Base-by-base conservation (phyloP, 1,140 invertebrate species). In the Sarcophaga bullata region DNA sequence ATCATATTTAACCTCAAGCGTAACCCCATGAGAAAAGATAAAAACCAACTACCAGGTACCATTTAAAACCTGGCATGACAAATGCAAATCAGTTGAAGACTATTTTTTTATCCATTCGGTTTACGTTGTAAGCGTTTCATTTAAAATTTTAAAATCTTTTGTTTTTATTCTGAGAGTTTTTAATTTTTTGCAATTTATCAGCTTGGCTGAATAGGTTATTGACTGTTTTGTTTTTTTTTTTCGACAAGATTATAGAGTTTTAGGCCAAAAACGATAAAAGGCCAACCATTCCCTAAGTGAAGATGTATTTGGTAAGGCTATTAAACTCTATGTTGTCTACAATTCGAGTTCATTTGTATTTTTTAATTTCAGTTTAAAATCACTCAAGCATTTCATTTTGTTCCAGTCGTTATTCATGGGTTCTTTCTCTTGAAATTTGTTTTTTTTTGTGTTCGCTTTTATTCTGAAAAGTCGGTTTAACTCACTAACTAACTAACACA, bases 181-280 rank as follows among this genome's bases (percentile, higher is more conserved):
- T 47, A 48, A 49, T 17, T 50, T 78, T 49, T 78, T 52, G 75
- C 48, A 25, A 52, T 78, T 52, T 78, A 52, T 50, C 48, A 50
- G 75, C 75, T 78, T 78, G 48, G 8, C 75, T 52, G 75, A 78
- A 78, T 78, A 78, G 75, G 75, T 78, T 78, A 78, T 78, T 78
- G 75, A 78, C 75, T 78, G 75, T 10, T 37, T 47, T 13, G 13
- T 75, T 13, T 48, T 75, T 8, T 52, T 78, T 6, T 76, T 76
- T 49, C 15, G 3, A 25, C 25, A 37, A 10, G 48, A 8, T 46
- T 73, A 10, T 49, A 7, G 10, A 17, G 17, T 15, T 48, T 47
- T 49, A 17, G 9, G 17, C 62, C n/a, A 10, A 52, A 78, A 52
- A 25, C 62, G 9, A 7, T 58, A 19, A 0, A 19, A 68, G 54